Conservation (phyloP, 1,140 invertebrate genomes). For the Drosophila elegans region DNA sequence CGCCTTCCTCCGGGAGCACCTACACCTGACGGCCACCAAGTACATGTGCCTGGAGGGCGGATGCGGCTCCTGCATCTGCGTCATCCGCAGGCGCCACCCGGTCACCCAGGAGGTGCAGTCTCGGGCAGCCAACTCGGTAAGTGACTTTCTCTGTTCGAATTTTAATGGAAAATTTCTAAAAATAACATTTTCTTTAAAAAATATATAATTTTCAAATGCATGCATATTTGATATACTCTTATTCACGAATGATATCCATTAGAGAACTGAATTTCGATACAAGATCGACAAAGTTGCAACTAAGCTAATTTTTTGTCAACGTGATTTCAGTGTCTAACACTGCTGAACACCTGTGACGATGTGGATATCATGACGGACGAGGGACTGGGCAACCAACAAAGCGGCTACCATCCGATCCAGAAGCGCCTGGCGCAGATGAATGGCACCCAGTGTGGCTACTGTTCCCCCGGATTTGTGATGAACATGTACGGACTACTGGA, state of each 20-base stretch:
- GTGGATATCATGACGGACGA: conserved; percentile 93
- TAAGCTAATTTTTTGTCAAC: no score
- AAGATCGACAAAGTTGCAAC: no score
- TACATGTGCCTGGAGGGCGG: conserved; percentile 93
- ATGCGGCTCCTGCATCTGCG: conserved; percentile 92
- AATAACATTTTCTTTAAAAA: no score
- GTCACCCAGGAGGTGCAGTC: conserved; percentile 85
- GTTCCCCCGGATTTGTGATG: conserved; percentile 94
- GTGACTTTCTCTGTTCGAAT: no score
- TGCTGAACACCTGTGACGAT: conserved; percentile 89
- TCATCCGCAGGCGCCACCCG: conserved; percentile 86
- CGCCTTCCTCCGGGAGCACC: conserved; percentile 88
- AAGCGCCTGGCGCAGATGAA: conserved; percentile 89
- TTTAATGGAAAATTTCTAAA: no score
- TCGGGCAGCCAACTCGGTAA: conserved; percentile 91
- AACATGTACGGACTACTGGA: conserved; percentile 90
- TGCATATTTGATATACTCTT: no score
- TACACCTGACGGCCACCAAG: conserved; percentile 91
- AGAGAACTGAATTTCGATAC: no score
- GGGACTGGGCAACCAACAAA: conserved; percentile 89
- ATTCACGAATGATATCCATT: no score
- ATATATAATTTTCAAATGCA: no score
- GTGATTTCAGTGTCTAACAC: conserved; percentile 90
- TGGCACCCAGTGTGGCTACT: conserved; percentile 93
- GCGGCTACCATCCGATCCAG: conserved; percentile 91